A percentile compares a stretch with the other conserved stretches of the same genome.
These are phyloP conservation scores for Xerus rutilus DNA, from an alignment of 2,797 vertebrate genomes.

Conservation along the genomic window DNA sequence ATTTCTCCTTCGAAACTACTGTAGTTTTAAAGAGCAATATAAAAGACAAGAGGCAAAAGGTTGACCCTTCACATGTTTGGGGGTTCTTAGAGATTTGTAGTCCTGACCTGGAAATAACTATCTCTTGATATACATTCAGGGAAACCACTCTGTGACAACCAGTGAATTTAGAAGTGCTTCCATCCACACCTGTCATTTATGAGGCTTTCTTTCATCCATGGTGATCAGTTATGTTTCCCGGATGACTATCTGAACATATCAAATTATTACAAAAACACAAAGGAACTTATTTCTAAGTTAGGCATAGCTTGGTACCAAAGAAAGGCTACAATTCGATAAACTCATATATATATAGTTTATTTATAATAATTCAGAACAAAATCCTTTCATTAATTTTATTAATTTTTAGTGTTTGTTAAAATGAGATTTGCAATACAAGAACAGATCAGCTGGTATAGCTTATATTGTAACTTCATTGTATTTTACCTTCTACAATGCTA, in stretches of 20 bases:
- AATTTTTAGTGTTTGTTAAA: conserved; percentile 55
- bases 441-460: neutral
- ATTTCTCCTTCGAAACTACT: conserved; percentile 49
- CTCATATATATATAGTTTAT: neutral
- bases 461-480: neutral
- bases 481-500: conserved; percentile 45
- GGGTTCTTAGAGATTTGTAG: conserved; percentile 9
- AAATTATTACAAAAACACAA: conserved; percentile 58
- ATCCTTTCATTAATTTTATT: conserved; percentile 63
- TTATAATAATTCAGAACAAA: conserved; percentile 49
- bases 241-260: neutral
- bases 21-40: neutral
- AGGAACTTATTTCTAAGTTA: conserved; percentile 62
- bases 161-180: neutral
- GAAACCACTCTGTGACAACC: neutral
- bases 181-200: neutral
- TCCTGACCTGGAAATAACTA: conserved; percentile 46
- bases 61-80: neutral
- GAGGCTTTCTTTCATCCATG: conserved; percentile 2
- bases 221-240: conserved; percentile 1
- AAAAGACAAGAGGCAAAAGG: conserved; percentile 34
- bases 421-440: conserved; percentile 36
- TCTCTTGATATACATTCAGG: neutral
- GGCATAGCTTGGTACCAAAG: conserved; percentile 17
- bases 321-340: conserved; percentile 23